Evolutionary conservation across 2,888 invertebrate genomes (phyloP).

Genomic region (Tetranychus truncatus): DNA sequence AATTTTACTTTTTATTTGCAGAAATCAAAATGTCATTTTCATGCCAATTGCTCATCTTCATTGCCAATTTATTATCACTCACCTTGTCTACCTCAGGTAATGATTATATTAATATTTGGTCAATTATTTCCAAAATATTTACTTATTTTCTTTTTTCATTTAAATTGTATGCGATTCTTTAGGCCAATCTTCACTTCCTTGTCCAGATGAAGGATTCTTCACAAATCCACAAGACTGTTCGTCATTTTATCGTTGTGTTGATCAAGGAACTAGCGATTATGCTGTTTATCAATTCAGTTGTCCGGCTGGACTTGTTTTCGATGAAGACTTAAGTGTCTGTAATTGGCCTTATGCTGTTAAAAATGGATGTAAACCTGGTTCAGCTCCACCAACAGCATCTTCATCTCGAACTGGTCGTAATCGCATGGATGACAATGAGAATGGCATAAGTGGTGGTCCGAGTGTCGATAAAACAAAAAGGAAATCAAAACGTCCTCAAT

Average conservation of each 20-base stretch:
- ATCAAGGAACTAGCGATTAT: conserved; percentile 20
- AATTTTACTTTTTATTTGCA: no score
- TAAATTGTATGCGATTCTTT: background rate
- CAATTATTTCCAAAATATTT: background rate
- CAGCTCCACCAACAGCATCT: background rate
- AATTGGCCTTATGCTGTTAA: conserved; percentile 60
- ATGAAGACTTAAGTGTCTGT: conserved; percentile 40
- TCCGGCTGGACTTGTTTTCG: conserved; percentile 56
- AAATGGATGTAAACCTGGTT: conserved; percentile 38
- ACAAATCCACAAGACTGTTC: conserved; percentile 25
- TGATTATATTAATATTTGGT: background rate
- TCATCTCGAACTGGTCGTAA: background rate
- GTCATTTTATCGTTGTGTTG: conserved; percentile 26
- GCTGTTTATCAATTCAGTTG: conserved; percentile 48
- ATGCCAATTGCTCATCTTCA: no score
- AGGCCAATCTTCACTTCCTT: conserved; percentile 8
- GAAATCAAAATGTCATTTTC: no score
- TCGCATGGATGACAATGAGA: background rate
- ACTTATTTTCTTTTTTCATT: no score
- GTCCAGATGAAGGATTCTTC: conserved; percentile 26
- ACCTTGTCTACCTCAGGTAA: no score
- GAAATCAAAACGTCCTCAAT: conserved; percentile 13
- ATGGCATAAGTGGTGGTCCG: conserved; percentile 3
- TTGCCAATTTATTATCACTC: no score
- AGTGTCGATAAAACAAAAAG: background rate